These are phyloP conservation scores for Dione vanillae DNA, from an alignment of 2,888 invertebrate species.

Conservation along the genomic window DNA sequence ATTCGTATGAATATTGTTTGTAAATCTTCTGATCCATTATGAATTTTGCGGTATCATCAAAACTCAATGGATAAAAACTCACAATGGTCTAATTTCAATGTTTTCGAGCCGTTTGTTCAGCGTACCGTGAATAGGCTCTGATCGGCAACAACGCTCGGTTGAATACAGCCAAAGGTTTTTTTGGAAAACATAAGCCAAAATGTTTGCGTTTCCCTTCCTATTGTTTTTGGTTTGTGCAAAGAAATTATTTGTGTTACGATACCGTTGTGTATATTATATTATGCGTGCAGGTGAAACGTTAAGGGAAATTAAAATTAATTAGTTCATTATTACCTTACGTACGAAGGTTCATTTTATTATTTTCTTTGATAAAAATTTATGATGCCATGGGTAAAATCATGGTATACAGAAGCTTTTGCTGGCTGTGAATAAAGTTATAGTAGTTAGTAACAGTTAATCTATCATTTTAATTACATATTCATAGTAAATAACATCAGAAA, in stretches of 20 bases:
- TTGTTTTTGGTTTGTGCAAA: conserved; percentile 68
- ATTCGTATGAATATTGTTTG: conserved; percentile 10
- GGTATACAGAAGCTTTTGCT: too few relatives aligned
- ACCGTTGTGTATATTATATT: conserved; percentile 31
- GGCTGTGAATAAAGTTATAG: too few relatives aligned
- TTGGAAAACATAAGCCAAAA: conserved; percentile 71
- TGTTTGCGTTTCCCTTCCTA: conserved; percentile 68
- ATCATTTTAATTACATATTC: too few relatives aligned
- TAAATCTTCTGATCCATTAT: conserved; percentile 26
- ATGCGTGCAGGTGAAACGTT: conserved; percentile 22
- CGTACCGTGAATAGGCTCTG: conserved; percentile 69
- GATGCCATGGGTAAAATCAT: background rate
- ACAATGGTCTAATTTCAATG: conserved; percentile 79
- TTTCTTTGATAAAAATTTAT: conserved; percentile 6
- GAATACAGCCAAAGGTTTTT: conserved; percentile 63
- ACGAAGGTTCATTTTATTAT: background rate
- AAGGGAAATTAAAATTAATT: conserved; percentile 37
- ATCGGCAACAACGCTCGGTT: conserved; percentile 68
- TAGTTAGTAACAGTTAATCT: too few relatives aligned
- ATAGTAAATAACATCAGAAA: too few relatives aligned
- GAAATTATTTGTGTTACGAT: conserved; percentile 56
- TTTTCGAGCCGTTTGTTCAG: conserved; percentile 69
- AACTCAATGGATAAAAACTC: conserved; percentile 59
- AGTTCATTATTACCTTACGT: conserved; percentile 2
- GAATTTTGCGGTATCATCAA: conserved; percentile 18